Base-by-base conservation (phyloP, 2,797 vertebrate species). In the Brachyalestes nurse region DNA sequence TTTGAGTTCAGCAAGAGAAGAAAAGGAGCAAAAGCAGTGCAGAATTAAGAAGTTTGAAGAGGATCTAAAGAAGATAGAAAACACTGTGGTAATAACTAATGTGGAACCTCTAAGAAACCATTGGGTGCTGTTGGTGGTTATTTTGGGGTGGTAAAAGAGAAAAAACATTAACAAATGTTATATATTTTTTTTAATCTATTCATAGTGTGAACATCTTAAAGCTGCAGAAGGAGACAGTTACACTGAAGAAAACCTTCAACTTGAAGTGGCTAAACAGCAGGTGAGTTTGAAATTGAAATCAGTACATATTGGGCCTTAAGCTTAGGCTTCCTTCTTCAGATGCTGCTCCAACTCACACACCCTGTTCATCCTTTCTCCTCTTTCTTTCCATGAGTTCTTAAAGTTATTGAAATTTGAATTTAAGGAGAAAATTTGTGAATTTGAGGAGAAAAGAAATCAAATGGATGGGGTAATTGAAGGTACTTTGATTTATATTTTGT, bases 211-310 rank as follows among this genome's bases (percentile, higher is more conserved):
- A 5, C 91, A 95, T 66, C 77, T 83, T 79, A 89, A 89, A 57
- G 84, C 94, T 57, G 91, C 95, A 88, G 72, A 90, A 51, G 90
- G 91, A 75, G 82, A 91, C 67, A 85, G 79, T 47, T 88, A 89
- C 80, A 91, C 92, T 85, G 90, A 95, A 79, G 87, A 95, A 72
- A 86, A 83, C 78, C 93, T 96, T 85, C 88, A 93, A 78, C 77
- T 92, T 74, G 95, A 96, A 88, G 78, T 93, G 51, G 87, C 83
- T 78, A 86, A 94, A 34, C 95, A 93, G 57, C 87, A 96, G 95
- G 97, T 98, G 40, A 0, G 62, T 78, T 78, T 45, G 16, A 28
- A 70, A 25, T 12, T 66, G 25, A 34, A 49, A 51, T 23, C 8
- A 28, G 23, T 49, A 60, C n/a, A 34, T 2, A 49, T 14, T 49